Base-by-base conservation (phyloP, 92 coral and sea anemone genomes). In the Porites cylindrica region DNA sequence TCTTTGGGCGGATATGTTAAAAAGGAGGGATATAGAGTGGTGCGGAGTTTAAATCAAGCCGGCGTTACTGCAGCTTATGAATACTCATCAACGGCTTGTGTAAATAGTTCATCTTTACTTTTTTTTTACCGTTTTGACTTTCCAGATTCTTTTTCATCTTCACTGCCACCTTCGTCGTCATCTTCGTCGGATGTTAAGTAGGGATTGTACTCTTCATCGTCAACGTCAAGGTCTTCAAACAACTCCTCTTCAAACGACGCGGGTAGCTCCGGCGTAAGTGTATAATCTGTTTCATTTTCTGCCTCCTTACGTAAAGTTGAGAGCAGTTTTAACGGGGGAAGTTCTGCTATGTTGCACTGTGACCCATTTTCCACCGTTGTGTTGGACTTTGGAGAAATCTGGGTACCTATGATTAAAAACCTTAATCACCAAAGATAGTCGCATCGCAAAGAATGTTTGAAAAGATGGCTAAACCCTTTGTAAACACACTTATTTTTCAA, bases 311-410 rank as follows among this genome's bases (percentile, higher is more conserved):
- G 0, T 61, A 7, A 6, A 64, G 59, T 16, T 79, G 85, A 8
- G 5, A 81, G 77, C 16, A 81, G 47, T 1, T 8, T n/a, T 13
- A 81, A 54, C 0, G 56, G 29, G 24, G 78, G 86, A 8, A 56
- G 86, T 21, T 82, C 32, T 29, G 21, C 78, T 29, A 71, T 70
- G 70, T 82, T 71, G 53, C 79, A 70, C 78, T 70, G 86, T 1
- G 18, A 2, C 38, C 78, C 86, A 72, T 60, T 24, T n/a, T 70
- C 79, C 4, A 43, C 1, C 6, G 7, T 24, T 10, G 17, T 32
- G 5, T 12, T 12, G 8, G 51, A 51, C 58, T 16, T 80, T 18
- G 75, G 14, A 13, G 69, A 9, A 20, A 70, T 51, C 61, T 82
- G 86, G 5, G 78, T 82, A 10, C 86, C 79, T 82, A 19, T 54